Evolutionary conservation across 2,113 vertebrate species (phyloP).

Genomic region (Phaethornis superciliosus): DNA sequence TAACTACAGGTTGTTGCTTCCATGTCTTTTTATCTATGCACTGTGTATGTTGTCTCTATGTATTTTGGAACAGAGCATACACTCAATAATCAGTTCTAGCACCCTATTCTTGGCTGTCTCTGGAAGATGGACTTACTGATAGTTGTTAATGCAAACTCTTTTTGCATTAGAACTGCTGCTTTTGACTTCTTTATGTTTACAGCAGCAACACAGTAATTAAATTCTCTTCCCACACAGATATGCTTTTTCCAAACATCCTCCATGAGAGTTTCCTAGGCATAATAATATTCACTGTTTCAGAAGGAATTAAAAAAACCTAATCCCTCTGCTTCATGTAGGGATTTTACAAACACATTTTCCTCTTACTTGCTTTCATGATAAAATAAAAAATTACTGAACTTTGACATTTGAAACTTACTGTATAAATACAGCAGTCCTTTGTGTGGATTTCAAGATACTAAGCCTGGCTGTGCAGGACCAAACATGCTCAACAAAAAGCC

Average conservation of each 20-base stretch:
- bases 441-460: neutral
- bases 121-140: neutral
- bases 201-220: neutral
- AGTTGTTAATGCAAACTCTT: neutral
- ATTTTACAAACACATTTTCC: neutral
- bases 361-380: neutral
- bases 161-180: neutral
- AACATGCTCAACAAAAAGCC: neutral
- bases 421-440: conserved; percentile 6
- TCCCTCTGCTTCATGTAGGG: neutral
- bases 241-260: neutral
- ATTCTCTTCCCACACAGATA: neutral
- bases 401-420: neutral
- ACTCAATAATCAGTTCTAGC: neutral
- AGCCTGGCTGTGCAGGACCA: neutral
- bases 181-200: neutral
- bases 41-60: conserved; percentile 24
- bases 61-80: conserved; percentile 3
- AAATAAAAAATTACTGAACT: neutral
- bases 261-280: neutral
- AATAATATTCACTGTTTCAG: neutral
- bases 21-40: neutral
- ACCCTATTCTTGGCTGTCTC: neutral
- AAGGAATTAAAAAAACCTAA: neutral
- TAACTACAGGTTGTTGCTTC: conserved; percentile 30